Evolutionary conservation across 2,113 vertebrate species (phyloP), one percentile per base, ranked within the genome.

Genomic region (Cariama cristata): DNA sequence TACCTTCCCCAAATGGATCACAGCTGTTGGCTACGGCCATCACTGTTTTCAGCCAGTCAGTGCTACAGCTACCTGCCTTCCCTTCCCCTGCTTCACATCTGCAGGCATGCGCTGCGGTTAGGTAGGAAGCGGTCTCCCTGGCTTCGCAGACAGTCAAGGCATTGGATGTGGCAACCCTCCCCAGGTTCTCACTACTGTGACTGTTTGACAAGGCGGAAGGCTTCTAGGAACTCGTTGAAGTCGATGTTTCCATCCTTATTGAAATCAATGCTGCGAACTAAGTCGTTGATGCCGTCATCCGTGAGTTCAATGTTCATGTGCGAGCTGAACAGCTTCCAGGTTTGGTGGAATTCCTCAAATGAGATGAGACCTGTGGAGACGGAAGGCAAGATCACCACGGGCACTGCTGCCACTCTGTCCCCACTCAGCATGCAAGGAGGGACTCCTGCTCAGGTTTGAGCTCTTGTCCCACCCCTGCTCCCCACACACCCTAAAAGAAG

Each of bases 211-310:
- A 99, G 98, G 53, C 99, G 98, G 92, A 99, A 99, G 21, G 99
- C 99, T 97, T 99, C 99, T 86, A 99, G 98, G 98, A 99, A 99
- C 98, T 99, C 99, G 0, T 99, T 99, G 97, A 99, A 99, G 88
- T 99, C 99, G 0, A 99, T 99, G 97, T 98, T 99, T 27, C 99
- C 99, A 3, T 99, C 99, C 91, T 99, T 99, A 96, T 99, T 99
- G 98, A 99, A 99, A 91, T 99, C 99, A 2, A 99, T 99, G 97
- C 99, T 99, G 59, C 98, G 97, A 28, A 99, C 99, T 81, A 99
- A 96, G 97, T 99, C 98, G 1, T 97, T 88, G 79, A 99, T 98
- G 79, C 98, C 98, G 3, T 99, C 95, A 1, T 99, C 99, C 0
- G 98, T 98, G 94, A 99, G 98, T 27, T 98, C 97, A 5, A 96